These are phyloP conservation scores for Limosa lapponica DNA, from an alignment of 2,797 vertebrate genomes.

Conservation along the genomic window DNA sequence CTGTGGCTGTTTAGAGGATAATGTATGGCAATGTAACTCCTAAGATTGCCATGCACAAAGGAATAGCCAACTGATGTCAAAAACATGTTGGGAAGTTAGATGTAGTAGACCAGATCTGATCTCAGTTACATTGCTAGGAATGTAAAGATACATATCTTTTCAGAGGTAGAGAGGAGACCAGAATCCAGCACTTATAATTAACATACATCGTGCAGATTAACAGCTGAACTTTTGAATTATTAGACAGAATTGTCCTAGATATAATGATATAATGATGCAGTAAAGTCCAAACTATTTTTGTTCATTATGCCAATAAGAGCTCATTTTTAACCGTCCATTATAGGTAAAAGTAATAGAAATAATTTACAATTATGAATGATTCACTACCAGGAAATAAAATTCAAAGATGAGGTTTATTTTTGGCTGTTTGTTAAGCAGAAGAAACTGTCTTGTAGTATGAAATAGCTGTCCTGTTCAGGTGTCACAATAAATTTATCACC, in stretches of 20 bases:
- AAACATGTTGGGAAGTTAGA: not conserved
- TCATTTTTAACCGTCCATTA: not conserved
- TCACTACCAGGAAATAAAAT: conserved; percentile 48
- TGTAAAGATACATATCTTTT: not conserved
- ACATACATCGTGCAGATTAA: rapidly evolving
- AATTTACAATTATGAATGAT: conserved; percentile 18
- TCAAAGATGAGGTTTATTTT: conserved; percentile 15
- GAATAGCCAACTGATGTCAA: not conserved
- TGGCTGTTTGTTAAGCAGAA: conserved; percentile 33
- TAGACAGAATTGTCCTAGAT: not conserved
- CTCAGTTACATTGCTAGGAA: not conserved
- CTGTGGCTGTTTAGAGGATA: not conserved
- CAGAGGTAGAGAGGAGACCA: not conserved
- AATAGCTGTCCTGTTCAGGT: conserved; percentile 56
- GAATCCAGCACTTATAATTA: not conserved
- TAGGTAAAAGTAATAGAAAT: conserved; percentile 8
- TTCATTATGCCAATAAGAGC: not conserved
- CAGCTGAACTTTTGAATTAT: not conserved
- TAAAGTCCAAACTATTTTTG: not conserved
- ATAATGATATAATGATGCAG: not conserved
- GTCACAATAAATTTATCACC: conserved; percentile 64
- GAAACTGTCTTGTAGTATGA: conserved; percentile 32
- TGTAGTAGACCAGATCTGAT: not conserved
- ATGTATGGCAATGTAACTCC: not conserved
- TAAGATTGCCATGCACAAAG: not conserved